A percentile compares a stretch with the other conserved stretches of the same genome.
phyloP scores from a whole-genome alignment of 2,113 vertebrate species.

The Neogobius melanostomus region DNA sequence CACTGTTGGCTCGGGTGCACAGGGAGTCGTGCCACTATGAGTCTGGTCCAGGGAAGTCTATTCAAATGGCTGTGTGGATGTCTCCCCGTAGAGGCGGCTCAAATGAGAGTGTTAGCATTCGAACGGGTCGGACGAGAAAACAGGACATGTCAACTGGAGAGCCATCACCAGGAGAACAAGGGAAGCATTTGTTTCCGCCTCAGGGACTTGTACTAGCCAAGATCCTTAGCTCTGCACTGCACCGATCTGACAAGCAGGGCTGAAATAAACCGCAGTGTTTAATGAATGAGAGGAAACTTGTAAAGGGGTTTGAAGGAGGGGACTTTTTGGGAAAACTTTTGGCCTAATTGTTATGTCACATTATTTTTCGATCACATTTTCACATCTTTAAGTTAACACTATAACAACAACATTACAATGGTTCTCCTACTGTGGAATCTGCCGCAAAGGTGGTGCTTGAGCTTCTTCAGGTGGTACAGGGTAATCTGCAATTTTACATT shows the following conservation, averaged over 20 bases:
- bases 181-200: conserved; percentile 71
- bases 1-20: conserved; percentile 58
- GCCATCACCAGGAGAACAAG: conserved; percentile 75
- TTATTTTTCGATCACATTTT: no score
- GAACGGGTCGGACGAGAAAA: conserved; percentile 61
- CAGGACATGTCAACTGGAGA: conserved; percentile 74
- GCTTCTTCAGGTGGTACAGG: no score
- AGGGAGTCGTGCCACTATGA: conserved; percentile 67
- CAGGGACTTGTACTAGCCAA: conserved; percentile 62
- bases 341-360: background rate
- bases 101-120: conserved; percentile 74
- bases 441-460: no score
- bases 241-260: conserved; percentile 70
- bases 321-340: conserved; percentile 27
- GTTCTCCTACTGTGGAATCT: no score
- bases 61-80: conserved; percentile 68
- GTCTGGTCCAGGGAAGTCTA: conserved; percentile 65
- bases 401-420: no score
- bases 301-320: conserved; percentile 21
- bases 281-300: conserved; percentile 60
- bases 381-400: no score
- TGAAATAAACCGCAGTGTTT: conserved; percentile 47
- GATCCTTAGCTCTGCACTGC: conserved; percentile 57
- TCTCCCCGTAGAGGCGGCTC: conserved; percentile 65
- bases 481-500: no score